Conservation (phyloP, 2,113 vertebrate genomes). For the Sterrhoptilus dennistouni region DNA sequence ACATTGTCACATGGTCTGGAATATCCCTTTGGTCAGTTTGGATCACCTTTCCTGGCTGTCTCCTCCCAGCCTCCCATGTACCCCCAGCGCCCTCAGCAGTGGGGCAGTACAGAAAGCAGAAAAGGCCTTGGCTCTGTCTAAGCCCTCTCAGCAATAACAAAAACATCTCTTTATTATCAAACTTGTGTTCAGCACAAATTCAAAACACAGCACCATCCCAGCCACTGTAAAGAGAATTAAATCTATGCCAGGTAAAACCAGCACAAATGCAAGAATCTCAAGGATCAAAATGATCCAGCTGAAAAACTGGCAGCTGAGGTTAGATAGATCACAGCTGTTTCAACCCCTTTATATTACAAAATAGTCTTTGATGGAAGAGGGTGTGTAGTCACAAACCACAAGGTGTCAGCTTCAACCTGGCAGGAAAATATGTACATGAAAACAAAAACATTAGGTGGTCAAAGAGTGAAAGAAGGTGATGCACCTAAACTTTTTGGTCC, state of each 20-base stretch:
- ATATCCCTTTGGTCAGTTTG: not conserved
- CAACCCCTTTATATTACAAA: not conserved
- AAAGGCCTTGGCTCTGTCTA: not conserved
- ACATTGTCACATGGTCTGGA: rapidly evolving
- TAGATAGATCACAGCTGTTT: not conserved
- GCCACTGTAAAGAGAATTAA: not conserved
- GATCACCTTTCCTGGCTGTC: not conserved
- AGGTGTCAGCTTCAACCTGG: not conserved
- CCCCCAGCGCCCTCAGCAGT: not conserved
- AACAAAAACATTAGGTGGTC: not conserved
- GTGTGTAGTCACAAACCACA: not conserved
- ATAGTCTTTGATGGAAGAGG: not conserved
- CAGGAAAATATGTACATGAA: not conserved
- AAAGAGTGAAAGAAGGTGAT: not conserved
- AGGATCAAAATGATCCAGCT: not conserved
- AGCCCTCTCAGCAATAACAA: not conserved
- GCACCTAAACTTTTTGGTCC: not conserved
- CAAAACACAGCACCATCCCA: not conserved
- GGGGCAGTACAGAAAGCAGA: not conserved
- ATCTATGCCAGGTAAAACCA: not conserved
- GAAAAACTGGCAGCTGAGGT: not conserved
- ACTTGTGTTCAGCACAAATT: not conserved
- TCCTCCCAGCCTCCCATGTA: rapidly evolving
- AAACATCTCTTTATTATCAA: not conserved
- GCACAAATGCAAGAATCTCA: not conserved